Conservation (phyloP, 2,888 invertebrate species). For the Cryptus viduatorius region DNA sequence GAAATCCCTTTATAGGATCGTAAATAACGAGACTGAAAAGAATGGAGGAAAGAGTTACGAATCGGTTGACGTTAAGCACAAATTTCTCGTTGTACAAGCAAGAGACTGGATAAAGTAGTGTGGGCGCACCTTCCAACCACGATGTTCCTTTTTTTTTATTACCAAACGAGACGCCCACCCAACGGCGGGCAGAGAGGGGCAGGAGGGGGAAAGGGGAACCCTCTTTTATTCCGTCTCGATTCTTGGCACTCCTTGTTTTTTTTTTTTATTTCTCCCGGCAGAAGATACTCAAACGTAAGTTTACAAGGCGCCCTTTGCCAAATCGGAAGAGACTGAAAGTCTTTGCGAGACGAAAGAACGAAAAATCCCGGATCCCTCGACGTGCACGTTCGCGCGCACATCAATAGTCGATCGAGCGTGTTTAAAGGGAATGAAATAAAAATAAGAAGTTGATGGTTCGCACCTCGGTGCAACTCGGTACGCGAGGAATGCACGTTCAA, state of each 20-base stretch:
- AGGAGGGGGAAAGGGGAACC: background rate
- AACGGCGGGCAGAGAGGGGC: background rate
- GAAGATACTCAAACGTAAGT: background rate
- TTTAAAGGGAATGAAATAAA: slow-evolving; percentile 65
- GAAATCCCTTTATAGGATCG: slow-evolving; percentile 24
- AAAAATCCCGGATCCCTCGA: slow-evolving; percentile 41
- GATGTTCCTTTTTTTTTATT: slow-evolving; percentile 27
- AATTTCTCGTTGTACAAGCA: slow-evolving; percentile 2
- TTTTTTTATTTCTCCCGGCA: background rate
- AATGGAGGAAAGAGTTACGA: slow-evolving; percentile 22
- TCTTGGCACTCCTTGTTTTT: slow-evolving; percentile 14
- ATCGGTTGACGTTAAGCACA: slow-evolving; percentile 30
- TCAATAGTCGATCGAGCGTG: slow-evolving; percentile 60
- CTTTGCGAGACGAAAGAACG: background rate
- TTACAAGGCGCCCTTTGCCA: background rate
- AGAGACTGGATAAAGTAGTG: background rate
- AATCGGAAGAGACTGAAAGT: background rate
- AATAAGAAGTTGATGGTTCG: slow-evolving; percentile 41
- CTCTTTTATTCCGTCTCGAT: background rate
- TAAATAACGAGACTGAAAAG: slow-evolving; percentile 47
- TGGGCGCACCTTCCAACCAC: slow-evolving; percentile 22
- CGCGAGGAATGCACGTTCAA: slow-evolving; percentile 62
- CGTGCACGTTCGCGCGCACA: slow-evolving; percentile 13
- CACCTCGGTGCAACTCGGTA: slow-evolving; percentile 36
- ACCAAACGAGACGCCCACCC: slow-evolving; percentile 23